Conservation (phyloP, 2,113 vertebrate species). For the Prionailurus bengalensis region DNA sequence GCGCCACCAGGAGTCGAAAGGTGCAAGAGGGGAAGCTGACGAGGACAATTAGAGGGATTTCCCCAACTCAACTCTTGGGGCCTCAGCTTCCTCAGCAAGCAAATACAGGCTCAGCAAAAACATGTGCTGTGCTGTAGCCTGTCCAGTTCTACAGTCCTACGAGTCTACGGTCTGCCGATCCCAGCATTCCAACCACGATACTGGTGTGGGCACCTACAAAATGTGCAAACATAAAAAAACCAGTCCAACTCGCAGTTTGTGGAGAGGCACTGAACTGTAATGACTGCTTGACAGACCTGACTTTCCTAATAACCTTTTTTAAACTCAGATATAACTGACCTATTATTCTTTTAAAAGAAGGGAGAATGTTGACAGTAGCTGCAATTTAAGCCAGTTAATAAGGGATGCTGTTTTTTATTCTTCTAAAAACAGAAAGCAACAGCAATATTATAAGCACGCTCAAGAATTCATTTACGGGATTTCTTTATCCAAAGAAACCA, state of each 20-base stretch:
- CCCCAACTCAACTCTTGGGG: neutral
- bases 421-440: neutral
- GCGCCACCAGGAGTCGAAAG: neutral
- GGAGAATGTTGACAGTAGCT: neutral
- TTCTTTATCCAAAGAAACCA: neutral
- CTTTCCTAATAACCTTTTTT: neutral
- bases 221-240: neutral
- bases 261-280: neutral
- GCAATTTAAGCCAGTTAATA: neutral
- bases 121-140: rapidly evolving
- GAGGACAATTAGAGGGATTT: neutral
- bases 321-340: neutral
- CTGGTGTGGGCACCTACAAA: neutral
- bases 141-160: neutral
- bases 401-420: neutral
- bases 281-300: neutral
- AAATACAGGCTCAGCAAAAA: neutral
- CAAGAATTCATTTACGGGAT: neutral
- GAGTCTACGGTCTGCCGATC: neutral
- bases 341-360: neutral
- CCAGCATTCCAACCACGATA: neutral
- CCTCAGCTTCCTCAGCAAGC: neutral
- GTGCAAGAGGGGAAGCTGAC: neutral
- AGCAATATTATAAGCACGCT: neutral
- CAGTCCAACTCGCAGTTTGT: no score